Evolutionary conservation across 1,140 invertebrate genomes (phyloP).

Genomic region (Lepidurus packardi): DNA sequence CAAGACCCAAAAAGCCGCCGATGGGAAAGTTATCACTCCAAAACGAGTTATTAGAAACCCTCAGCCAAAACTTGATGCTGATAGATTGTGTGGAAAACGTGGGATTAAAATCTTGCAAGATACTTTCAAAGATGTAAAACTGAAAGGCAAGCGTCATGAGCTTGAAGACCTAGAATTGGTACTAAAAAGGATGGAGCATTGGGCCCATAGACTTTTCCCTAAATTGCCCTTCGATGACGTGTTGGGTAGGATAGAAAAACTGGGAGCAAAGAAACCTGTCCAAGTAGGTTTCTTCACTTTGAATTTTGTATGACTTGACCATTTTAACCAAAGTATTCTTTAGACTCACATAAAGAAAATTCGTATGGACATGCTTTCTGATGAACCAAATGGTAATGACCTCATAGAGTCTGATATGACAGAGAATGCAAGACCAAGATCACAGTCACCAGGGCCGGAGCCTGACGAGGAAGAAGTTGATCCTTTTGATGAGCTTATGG

Average conservation of each 20-base stretch:
- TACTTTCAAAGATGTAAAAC: slow-evolving; percentile 74
- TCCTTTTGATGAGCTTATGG: background rate
- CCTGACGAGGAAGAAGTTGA: background rate
- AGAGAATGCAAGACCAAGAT: background rate
- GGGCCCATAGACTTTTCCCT: slow-evolving; percentile 84
- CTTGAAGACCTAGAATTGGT: slow-evolving; percentile 71
- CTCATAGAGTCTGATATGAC: background rate
- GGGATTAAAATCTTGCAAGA: slow-evolving; percentile 71
- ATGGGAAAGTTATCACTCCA: slow-evolving; percentile 37
- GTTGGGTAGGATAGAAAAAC: slow-evolving; percentile 68
- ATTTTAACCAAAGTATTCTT: slow-evolving; percentile 24
- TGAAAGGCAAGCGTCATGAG: slow-evolving; percentile 77
- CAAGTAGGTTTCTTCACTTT: slow-evolving; percentile 41
- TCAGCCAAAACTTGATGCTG: slow-evolving; percentile 62
- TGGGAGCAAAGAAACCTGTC: slow-evolving; percentile 65
- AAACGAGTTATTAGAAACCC: slow-evolving; percentile 58
- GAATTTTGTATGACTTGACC: background rate
- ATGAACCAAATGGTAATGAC: slow-evolving; percentile 22
- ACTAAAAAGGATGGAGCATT: slow-evolving; percentile 79
- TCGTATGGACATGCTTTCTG: slow-evolving; percentile 43
- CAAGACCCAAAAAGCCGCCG: background rate
- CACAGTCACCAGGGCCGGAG: background rate
- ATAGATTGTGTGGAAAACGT: slow-evolving; percentile 62
- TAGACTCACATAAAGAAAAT: slow-evolving; percentile 46
- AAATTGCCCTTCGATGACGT: slow-evolving; percentile 80